Conservation (phyloP, 1,140 invertebrate genomes). For the Zaprionus tsacasi region DNA sequence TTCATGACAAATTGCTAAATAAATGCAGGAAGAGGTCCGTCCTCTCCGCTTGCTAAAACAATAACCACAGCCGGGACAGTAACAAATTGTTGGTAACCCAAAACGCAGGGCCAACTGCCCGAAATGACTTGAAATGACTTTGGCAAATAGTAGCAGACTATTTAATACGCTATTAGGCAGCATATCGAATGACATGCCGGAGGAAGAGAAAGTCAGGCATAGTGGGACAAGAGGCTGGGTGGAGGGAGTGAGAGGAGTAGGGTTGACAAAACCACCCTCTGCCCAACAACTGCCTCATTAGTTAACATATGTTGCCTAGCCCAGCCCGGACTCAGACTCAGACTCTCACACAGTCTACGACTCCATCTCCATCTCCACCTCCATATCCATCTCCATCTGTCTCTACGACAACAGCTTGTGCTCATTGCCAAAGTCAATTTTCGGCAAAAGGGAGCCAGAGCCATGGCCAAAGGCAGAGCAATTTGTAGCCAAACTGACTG, state of each 20-base stretch:
- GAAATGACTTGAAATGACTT: slow-evolving; percentile 64
- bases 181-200: slow-evolving; percentile 76
- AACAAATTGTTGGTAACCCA: slow-evolving; percentile 61
- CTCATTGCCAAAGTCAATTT: slow-evolving; percentile 82
- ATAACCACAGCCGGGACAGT: slow-evolving; percentile 48
- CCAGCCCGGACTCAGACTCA: slow-evolving; percentile 30
- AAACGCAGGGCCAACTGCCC: slow-evolving; percentile 62
- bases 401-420: slow-evolving; percentile 68
- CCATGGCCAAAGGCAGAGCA: slow-evolving; percentile 43
- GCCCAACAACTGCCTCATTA: slow-evolving; percentile 61
- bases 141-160: slow-evolving; percentile 82
- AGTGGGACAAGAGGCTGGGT: not conserved
- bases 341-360: not conserved
- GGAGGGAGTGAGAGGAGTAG: not conserved
- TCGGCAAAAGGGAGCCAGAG: slow-evolving; percentile 55
- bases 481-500: slow-evolving; percentile 60
- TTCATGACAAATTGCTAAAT: slow-evolving; percentile 82
- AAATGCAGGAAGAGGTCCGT: slow-evolving; percentile 48
- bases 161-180: slow-evolving; percentile 82
- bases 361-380: not conserved
- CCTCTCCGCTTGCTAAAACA: slow-evolving; percentile 45
- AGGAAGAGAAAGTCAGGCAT: not conserved
- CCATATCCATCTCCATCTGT: not conserved
- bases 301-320: slow-evolving; percentile 77
- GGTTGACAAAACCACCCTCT: slow-evolving; percentile 53